Evolutionary conservation across 2,888 invertebrate species (phyloP).

Genomic region (Eumerus sabulonum): DNA sequence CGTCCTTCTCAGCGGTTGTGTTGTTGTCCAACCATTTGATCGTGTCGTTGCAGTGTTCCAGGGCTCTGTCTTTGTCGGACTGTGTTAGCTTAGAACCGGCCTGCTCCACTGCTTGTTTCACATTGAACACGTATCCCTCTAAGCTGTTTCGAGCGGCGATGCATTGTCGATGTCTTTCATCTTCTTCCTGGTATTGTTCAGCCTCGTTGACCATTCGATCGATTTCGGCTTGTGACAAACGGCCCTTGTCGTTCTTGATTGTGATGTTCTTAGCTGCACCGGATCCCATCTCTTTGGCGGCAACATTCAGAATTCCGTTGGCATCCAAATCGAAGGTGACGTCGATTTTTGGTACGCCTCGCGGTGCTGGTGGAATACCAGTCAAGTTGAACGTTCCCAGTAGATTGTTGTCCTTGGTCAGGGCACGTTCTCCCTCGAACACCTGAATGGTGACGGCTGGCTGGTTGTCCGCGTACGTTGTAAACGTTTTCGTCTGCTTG

Average conservation of each 20-base stretch:
- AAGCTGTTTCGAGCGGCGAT: constrained; percentile 85
- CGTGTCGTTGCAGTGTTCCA: constrained; percentile 82
- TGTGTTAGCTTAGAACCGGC: constrained; percentile 82
- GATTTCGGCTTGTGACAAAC: constrained; percentile 88
- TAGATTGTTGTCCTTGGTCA: constrained; percentile 94
- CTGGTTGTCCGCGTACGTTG: constrained; percentile 89
- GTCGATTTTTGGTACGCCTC: constrained; percentile 90
- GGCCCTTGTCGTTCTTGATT: constrained; percentile 88
- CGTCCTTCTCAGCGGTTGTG: constrained; percentile 85
- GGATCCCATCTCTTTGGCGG: constrained; percentile 83
- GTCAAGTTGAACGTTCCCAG: constrained; percentile 96
- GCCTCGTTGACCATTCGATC: constrained; percentile 87
- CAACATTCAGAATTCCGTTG: constrained; percentile 93
- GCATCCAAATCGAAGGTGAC: constrained; percentile 89
- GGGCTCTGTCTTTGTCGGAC: constrained; percentile 85
- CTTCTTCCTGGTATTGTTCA: constrained; percentile 85
- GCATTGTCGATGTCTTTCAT: constrained; percentile 83
- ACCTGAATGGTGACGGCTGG: constrained; percentile 85
- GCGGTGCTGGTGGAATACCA: constrained; percentile 93
- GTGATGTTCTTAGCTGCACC: constrained; percentile 86
- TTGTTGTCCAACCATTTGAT: constrained; percentile 87
- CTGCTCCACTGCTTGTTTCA: constrained; percentile 84
- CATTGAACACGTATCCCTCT: constrained; percentile 84
- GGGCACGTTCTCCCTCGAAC: constrained; percentile 87
- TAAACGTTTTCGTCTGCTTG: constrained; percentile 85